Percentiles rank a stretch among this genome's conserved stretches.
Conservation (phyloP, 2,888 invertebrate genomes). For the Pachymerium ferrugineum region DNA sequence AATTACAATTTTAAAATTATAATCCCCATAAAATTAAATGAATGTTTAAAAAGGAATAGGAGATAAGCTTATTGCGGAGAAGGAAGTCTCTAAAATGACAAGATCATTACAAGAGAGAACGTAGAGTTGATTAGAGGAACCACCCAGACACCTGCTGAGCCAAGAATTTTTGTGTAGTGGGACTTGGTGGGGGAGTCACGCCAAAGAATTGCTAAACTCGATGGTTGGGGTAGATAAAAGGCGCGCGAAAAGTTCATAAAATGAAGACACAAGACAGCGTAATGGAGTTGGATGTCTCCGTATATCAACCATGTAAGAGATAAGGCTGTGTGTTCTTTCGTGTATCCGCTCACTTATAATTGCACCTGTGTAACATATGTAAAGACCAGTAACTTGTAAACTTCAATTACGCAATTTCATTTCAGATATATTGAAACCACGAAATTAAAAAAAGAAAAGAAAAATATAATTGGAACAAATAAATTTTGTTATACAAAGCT, state of each 20-base stretch:
- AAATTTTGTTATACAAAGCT: slow-evolving; percentile 7
- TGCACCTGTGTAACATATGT: background rate
- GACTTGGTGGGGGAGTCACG: background rate
- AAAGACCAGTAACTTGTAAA: background rate
- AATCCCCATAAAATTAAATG: background rate
- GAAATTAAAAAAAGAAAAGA: background rate
- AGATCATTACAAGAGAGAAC: slow-evolving; percentile 21
- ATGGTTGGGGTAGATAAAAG: background rate
- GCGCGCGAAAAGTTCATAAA: background rate
- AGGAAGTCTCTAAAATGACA: background rate
- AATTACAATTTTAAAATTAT: background rate
- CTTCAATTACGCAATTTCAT: background rate
- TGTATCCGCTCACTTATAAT: too few relatives aligned
- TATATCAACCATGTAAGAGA: background rate
- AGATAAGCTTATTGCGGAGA: background rate
- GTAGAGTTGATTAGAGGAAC: slow-evolving; percentile 14
- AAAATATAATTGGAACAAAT: background rate
- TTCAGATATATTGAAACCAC: background rate
- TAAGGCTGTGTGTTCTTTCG: too few relatives aligned
- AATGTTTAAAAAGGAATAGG: background rate
- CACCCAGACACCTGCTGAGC: slow-evolving; percentile 1
- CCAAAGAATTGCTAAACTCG: slow-evolving; percentile 13
- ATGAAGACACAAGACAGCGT: background rate
- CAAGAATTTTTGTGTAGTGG: background rate
- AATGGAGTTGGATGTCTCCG: background rate